Evolutionary conservation across 1,140 invertebrate species (phyloP).

Genomic region (Vanessa tameamea): DNA sequence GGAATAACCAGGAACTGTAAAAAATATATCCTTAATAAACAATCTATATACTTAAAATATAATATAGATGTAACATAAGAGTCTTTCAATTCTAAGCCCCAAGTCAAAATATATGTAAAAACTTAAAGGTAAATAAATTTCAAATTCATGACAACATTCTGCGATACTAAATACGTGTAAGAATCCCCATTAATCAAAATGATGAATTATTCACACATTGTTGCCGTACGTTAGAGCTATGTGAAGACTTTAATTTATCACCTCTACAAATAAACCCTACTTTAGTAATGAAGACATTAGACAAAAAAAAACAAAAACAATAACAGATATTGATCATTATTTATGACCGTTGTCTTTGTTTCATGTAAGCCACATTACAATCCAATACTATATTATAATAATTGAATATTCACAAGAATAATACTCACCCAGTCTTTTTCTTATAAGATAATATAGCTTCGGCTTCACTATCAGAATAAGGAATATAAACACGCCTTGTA

Average conservation of each 20-base stretch:
- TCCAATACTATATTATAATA: too few relatives aligned
- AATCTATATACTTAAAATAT: neutral
- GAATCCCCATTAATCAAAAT: conserved; percentile 5
- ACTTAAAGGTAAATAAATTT: too few relatives aligned
- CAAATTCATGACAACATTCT: neutral
- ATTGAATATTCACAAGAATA: conserved; percentile 19
- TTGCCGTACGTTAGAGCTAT: neutral
- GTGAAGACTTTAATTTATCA: conserved; percentile 1
- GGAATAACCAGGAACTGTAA: conserved; percentile 70
- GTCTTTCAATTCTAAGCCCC: too few relatives aligned
- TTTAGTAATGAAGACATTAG: neutral
- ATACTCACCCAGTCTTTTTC: conserved; percentile 77
- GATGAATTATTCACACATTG: neutral
- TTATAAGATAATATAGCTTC: conserved; percentile 81
- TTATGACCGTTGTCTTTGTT: too few relatives aligned
- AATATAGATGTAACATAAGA: too few relatives aligned
- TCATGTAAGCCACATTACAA: too few relatives aligned
- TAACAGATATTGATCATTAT: too few relatives aligned
- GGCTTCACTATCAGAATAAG: conserved; percentile 84
- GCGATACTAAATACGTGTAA: neutral
- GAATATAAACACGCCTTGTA: conserved; percentile 85
- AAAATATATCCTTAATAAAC: conserved; percentile 34
- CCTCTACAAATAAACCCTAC: neutral
- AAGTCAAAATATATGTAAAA: too few relatives aligned
- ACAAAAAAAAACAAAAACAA: neutral